These are phyloP conservation scores for Holothuria leucospilota DNA, from an alignment of 53 echinoderm and acorn worm genomes.

Conservation along the genomic window DNA sequence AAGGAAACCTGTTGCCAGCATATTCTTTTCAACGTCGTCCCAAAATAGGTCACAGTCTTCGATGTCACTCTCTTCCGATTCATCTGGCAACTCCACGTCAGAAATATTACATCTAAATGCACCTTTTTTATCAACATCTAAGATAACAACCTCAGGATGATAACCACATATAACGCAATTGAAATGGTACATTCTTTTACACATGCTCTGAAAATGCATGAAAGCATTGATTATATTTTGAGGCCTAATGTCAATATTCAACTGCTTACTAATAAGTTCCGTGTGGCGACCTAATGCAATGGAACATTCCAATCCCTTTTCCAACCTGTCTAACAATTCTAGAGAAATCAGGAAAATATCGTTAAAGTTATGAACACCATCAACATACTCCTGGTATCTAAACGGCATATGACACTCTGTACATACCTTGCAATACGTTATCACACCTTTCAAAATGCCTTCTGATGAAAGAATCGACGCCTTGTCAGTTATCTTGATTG, in stretches of 20 bases:
- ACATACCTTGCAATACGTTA: conserved; percentile 36
- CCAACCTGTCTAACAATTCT: not conserved
- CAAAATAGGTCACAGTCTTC: conserved; percentile 18
- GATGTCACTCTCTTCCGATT: conserved; percentile 4
- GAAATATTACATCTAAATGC: conserved; percentile 5
- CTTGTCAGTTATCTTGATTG: conserved; percentile 26
- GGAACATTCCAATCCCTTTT: not conserved
- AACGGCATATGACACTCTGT: not conserved
- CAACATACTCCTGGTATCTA: conserved; percentile 15
- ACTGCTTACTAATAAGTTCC: conserved; percentile 9
- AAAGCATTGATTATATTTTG: conserved; percentile 23
- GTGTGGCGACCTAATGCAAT: conserved; percentile 12
- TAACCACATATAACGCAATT: conserved; percentile 37
- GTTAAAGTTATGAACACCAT: conserved; percentile 26
- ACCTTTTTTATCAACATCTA: conserved; percentile 47
- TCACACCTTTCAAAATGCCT: not conserved
- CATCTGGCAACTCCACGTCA: not conserved
- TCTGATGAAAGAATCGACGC: conserved; percentile 10
- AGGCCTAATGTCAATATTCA: not conserved
- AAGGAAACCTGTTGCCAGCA: not conserved
- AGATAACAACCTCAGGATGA: conserved; percentile 30
- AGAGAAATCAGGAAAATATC: conserved; percentile 16
- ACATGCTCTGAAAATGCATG: conserved; percentile 21
- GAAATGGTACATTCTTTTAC: not conserved
- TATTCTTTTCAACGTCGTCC: conserved; percentile 7